Percentiles rank a stretch among this genome's conserved stretches.
phyloP scores from a whole-genome alignment of 1,140 invertebrate species.

The Drosophila dunni region DNA sequence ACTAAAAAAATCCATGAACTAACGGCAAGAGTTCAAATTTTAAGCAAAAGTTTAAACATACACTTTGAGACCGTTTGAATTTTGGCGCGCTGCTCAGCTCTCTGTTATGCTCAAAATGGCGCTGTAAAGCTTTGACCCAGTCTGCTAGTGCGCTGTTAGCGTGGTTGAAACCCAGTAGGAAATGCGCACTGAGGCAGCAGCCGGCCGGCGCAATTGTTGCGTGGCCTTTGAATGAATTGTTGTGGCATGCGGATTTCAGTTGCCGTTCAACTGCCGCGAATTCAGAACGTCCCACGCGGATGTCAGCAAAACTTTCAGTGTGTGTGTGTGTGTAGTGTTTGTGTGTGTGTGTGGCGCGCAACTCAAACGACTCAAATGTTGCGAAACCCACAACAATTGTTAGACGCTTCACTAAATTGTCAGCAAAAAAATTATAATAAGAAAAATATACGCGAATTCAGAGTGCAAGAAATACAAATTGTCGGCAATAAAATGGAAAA shows the following conservation, averaged over 20 bases:
- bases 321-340: no score
- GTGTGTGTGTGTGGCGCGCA: conserved; percentile 21
- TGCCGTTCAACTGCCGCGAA: conserved; percentile 70
- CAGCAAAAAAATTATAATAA: neutral
- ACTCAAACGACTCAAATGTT: conserved; percentile 14
- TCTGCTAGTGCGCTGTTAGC: conserved; percentile 24
- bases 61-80: neutral
- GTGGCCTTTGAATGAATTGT: conserved; percentile 44
- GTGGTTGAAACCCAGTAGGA: conserved; percentile 19
- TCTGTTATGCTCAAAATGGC: conserved; percentile 23
- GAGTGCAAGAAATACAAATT: neutral
- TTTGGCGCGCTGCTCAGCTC: neutral
- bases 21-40: no score
- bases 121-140: conserved; percentile 18
- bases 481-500: conserved; percentile 10
- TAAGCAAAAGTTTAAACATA: no score
- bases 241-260: conserved; percentile 72
- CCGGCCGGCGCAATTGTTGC: conserved; percentile 66
- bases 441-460: neutral
- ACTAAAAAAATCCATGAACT: no score
- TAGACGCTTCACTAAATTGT: conserved; percentile 15
- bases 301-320: conserved; percentile 2
- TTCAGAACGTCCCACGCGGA: conserved; percentile 60
- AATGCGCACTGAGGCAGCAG: conserved; percentile 24
- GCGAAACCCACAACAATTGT: conserved; percentile 7